Conservation (phyloP, 2,113 vertebrate genomes). For the Anhinga rufa region DNA sequence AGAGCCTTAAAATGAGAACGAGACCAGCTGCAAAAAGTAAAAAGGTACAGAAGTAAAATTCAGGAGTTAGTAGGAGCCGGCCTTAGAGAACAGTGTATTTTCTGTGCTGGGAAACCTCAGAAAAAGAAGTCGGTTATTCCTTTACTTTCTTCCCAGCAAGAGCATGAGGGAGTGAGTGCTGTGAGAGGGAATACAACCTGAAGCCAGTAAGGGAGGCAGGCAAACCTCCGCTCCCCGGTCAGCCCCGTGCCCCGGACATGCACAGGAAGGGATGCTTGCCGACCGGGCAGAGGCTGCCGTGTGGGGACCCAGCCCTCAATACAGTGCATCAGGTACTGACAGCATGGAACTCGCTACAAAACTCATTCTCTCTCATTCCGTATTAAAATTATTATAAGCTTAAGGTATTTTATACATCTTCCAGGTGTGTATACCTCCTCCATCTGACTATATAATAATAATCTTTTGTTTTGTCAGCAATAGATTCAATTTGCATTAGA, state of each 20-base stretch:
- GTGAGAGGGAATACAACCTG: not conserved
- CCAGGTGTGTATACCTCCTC: too few species aligned
- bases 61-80: not conserved
- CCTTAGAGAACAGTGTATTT: not conserved
- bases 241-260: not conserved
- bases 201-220: not conserved
- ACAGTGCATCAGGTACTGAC: not conserved
- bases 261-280: not conserved
- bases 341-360: not conserved
- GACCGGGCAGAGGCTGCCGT: fast-evolving
- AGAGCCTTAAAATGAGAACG: not conserved
- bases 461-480: not conserved
- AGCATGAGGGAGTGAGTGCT: not conserved
- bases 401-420: not conserved
- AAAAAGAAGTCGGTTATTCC: not conserved
- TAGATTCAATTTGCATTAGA: not conserved
- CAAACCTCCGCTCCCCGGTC: not conserved
- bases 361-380: not conserved
- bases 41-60: not conserved
- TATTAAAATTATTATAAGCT: not conserved
- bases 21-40: not conserved
- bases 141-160: not conserved
- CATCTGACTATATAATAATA: not conserved
- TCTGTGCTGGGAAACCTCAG: not conserved
- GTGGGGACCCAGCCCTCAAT: not conserved